Conservation (phyloP, 1,140 invertebrate species). For the Sarcophaga bullata region DNA sequence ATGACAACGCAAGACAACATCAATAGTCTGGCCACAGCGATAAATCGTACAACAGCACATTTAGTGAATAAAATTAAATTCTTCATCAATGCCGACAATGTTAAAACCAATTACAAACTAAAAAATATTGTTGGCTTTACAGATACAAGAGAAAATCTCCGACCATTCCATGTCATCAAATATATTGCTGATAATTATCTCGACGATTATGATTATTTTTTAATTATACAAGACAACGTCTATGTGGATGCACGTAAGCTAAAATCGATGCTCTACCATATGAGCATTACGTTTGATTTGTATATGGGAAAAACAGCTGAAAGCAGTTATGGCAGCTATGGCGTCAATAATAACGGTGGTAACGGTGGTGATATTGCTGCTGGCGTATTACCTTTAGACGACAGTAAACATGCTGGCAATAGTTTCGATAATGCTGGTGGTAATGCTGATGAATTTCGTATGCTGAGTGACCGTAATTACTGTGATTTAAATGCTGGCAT, state of each 20-base stretch:
- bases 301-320: constrained; percentile 73
- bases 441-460: constrained; percentile 41
- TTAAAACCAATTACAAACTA: constrained; percentile 74
- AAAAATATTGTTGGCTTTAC: constrained; percentile 84
- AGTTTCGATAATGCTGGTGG: not conserved
- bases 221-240: constrained; percentile 82
- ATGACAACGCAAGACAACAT: constrained; percentile 79
- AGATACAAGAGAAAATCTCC: constrained; percentile 77
- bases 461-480: constrained; percentile 58
- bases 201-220: constrained; percentile 91
- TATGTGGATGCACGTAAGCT: constrained; percentile 82
- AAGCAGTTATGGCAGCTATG: constrained; percentile 12
- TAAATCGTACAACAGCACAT: constrained; percentile 84
- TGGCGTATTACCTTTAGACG: not conserved
- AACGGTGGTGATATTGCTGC: constrained; percentile 25
- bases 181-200: constrained; percentile 90
- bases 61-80: constrained; percentile 82
- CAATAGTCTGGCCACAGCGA: constrained; percentile 75
- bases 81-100: constrained; percentile 76
- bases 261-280: constrained; percentile 74
- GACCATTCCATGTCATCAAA: constrained; percentile 86
- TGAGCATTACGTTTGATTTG: constrained; percentile 84
- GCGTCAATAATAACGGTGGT: constrained; percentile 16
- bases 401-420: not conserved
- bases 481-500: constrained; percentile 76